Evolutionary conservation across 2,888 invertebrate species (phyloP).

Genomic region (Augochlorella aurata): DNA sequence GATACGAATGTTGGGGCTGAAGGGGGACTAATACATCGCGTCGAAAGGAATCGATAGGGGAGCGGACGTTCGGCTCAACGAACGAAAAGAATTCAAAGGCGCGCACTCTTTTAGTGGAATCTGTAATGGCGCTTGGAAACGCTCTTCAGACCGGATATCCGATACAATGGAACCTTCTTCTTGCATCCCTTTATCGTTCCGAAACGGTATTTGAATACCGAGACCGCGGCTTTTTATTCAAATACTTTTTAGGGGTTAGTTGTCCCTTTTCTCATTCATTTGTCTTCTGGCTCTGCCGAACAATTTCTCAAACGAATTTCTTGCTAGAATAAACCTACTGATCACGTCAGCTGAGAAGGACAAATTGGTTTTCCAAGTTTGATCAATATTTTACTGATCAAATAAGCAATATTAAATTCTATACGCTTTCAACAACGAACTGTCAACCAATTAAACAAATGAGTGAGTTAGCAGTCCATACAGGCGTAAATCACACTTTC

Average conservation of each 20-base stretch:
- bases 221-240: neutral
- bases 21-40: constrained; percentile 27
- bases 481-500: no score
- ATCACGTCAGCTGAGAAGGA: no score
- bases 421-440: no score
- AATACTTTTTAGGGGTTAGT: neutral
- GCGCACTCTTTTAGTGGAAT: constrained; percentile 29
- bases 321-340: no score
- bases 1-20: constrained; percentile 25
- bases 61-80: neutral
- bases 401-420: no score
- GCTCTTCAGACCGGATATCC: constrained; percentile 35
- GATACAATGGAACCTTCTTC: constrained; percentile 23
- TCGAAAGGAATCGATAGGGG: constrained; percentile 13
- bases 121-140: constrained; percentile 25
- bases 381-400: no score
- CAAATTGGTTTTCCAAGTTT: no score
- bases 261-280: neutral
- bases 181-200: neutral
- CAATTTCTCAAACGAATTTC: no score
- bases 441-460: no score
- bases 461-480: no score
- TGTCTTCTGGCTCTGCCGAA: no score
- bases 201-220: constrained; percentile 20
- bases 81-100: constrained; percentile 28